Evolutionary conservation across 2,113 vertebrate genomes (phyloP).

Genomic region (Myiagra hebetior): DNA sequence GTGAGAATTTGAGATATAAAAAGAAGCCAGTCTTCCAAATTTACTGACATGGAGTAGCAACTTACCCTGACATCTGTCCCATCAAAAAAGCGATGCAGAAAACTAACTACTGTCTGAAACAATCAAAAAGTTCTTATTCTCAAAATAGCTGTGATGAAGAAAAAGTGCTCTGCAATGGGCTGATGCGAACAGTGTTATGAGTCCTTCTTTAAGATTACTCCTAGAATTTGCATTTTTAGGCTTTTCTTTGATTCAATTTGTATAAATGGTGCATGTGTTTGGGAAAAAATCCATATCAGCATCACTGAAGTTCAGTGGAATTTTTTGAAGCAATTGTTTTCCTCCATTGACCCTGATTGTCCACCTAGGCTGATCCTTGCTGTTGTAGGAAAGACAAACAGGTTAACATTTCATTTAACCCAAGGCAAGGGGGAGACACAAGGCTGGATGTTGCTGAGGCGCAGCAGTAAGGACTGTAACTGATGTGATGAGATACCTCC

Average conservation of each 20-base stretch:
- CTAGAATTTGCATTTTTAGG: neutral
- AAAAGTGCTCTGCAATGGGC: neutral
- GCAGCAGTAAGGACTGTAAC: rapidly evolving
- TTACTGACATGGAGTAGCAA: neutral
- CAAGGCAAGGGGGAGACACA: neutral
- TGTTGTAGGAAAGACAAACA: neutral
- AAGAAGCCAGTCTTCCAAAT: neutral
- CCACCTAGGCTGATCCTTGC: neutral
- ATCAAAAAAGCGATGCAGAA: neutral
- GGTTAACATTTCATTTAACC: neutral
- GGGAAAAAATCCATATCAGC: neutral
- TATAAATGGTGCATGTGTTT: neutral
- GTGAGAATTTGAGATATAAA: neutral
- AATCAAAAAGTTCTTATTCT: neutral
- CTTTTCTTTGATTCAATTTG: neutral
- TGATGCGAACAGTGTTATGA: neutral
- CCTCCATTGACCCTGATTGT: neutral
- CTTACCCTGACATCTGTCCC: neutral
- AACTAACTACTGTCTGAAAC: neutral
- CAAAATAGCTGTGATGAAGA: neutral
- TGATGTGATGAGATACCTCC: neutral
- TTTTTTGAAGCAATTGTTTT: neutral
- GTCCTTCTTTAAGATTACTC: neutral
- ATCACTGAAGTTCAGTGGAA: neutral
- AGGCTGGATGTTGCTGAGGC: neutral